These are phyloP conservation scores for Epizoanthus scotinus DNA, from an alignment of 92 coral and sea anemone species.

Conservation along the genomic window DNA sequence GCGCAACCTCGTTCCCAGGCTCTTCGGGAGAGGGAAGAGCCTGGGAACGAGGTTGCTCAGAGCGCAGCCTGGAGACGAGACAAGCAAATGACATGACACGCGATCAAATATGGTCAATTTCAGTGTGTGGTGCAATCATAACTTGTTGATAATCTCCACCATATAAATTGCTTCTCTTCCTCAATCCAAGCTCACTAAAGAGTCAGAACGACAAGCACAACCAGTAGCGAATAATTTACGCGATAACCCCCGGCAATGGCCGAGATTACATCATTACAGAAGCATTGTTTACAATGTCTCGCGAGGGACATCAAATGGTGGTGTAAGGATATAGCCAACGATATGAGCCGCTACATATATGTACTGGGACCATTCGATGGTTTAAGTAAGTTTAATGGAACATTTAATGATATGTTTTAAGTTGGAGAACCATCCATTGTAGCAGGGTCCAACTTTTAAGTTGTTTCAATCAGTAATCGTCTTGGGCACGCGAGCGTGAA, in stretches of 20 bases:
- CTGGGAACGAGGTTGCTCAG: too few species aligned
- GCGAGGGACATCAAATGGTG: constrained; percentile 69
- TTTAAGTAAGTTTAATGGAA: constrained; percentile 52
- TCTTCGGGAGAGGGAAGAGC: too few species aligned
- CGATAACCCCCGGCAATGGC: background rate
- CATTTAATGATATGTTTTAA: background rate
- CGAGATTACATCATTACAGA: constrained; percentile 53
- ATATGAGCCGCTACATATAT: constrained; percentile 52
- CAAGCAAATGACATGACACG: background rate
- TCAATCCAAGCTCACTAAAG: background rate
- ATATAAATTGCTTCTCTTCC: background rate
- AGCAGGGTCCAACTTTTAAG: too few species aligned
- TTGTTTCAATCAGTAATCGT: too few species aligned
- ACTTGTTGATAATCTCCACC: too few species aligned
- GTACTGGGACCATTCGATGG: constrained; percentile 79
- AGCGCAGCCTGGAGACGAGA: background rate
- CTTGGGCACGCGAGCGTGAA: too few species aligned
- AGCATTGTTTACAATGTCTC: constrained; percentile 49
- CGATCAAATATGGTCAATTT: too few species aligned
- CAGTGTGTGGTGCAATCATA: too few species aligned
- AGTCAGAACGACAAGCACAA: background rate
- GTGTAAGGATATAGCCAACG: constrained; percentile 40
- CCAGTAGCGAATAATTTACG: background rate
- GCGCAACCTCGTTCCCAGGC: too few species aligned
- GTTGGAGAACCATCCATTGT: too few species aligned